Evolutionary conservation across 2,113 vertebrate species (phyloP).

Genomic region (cat (Felis catus)): F.catus_Fca126_mat1.0 CM031424.1:22794501-22795000

Average conservation of each 20-base stretch:
- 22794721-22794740: not conserved
- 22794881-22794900: not conserved
- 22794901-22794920: not conserved
- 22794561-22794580: not conserved
- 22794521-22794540: not conserved
- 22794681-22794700: not conserved
- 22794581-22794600: not conserved
- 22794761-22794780: not conserved
- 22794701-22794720: not conserved
- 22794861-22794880: no score
- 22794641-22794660: fast-evolving
- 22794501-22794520: not conserved
- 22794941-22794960: not conserved
- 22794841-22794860: not conserved
- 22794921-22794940: not conserved
- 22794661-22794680: not conserved
- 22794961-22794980: not conserved
- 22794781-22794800: not conserved
- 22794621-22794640: not conserved
- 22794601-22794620: not conserved
- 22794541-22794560: not conserved
- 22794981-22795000: not conserved
- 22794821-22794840: not conserved
- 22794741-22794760: not conserved
- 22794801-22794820: not conserved